Evolutionary conservation across 2,113 vertebrate species (phyloP).

Genomic region (Rhinopithecus roxellana): DNA sequence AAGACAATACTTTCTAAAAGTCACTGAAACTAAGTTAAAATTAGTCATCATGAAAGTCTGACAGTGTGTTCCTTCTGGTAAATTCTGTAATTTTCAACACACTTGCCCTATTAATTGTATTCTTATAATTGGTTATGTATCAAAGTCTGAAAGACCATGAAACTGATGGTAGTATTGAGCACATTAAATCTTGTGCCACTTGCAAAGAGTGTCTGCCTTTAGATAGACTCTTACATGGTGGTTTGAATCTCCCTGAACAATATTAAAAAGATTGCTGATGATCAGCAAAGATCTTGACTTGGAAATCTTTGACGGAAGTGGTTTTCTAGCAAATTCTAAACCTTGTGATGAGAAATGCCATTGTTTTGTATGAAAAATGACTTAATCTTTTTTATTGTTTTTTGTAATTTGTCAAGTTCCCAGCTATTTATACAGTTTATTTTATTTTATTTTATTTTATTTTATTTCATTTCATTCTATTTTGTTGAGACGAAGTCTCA

Average conservation of each 20-base stretch:
- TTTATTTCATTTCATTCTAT: no score
- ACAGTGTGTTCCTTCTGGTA: slow-evolving; percentile 44
- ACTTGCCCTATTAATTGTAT: slow-evolving; percentile 6
- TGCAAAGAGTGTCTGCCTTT: neutral
- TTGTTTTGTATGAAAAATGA: neutral
- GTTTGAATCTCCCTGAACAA: neutral
- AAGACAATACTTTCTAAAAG: slow-evolving; percentile 43
- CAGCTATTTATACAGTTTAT: neutral
- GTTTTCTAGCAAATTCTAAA: neutral
- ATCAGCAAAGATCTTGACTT: neutral
- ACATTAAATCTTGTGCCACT: neutral
- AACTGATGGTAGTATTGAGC: neutral
- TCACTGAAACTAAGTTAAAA: slow-evolving; percentile 39
- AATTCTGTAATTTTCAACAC: slow-evolving; percentile 28
- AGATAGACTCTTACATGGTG: neutral
- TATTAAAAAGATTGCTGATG: neutral
- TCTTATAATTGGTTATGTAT: neutral
- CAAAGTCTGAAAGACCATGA: neutral
- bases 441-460: no score
- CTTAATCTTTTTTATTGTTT: neutral
- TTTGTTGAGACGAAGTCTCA: no score
- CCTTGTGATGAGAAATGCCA: neutral
- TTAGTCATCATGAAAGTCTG: slow-evolving; percentile 23
- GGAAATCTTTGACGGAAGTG: neutral
- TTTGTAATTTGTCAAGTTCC: neutral